Evolutionary conservation across 92 coral and sea anemone genomes (phyloP), one percentile per base, ranked within the genome.

Genomic region (Porites rus): DNA sequence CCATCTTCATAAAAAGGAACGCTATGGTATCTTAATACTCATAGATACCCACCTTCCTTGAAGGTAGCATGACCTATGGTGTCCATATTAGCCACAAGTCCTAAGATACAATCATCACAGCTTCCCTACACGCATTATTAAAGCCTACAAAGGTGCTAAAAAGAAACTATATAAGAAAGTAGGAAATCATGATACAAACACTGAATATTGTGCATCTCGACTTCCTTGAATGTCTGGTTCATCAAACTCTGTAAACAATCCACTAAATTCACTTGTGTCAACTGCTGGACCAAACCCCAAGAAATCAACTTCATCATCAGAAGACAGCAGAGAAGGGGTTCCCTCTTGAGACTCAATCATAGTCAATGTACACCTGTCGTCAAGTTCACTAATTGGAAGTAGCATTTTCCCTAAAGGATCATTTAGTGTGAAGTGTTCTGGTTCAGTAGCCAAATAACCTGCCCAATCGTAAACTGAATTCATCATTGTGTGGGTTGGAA

Each of bases 391-490:
- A 75, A 60, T 74, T 62, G 88, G 88, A 14, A 56, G 80, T 19
- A 82, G 77, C 54, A 64, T 56, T 81, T 24, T 72, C 69, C 87
- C 88, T 6, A 62, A 52, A 18, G 80, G 86, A 56, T 80, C 85
- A 51, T 61, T 69, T 8, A 83, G 82, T 72, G 65, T 83, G 64
- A 87, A 82, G 79, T 82, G 60, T 63, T 81, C 77, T 20, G 90
- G 94, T 53, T 72, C 82, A 64, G 88, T 68, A 65, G 81, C 76
- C 53, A 87, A 70, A 51, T 77, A 84, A 24, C 94, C 91, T 14
- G 83, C 86, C 94, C 92, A 87, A 77, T 91, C 91, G 83, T 87
- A 91, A 13, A 91, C 89, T 22, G 88, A 84, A 74, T 84, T 69
- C 31, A 28, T 28, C 31, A 28, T 1, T 28, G 31, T 28, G 31